Percentiles rank a stretch among this genome's conserved stretches.
Conservation (phyloP, 2,797 vertebrate species). For the Rhinoraja longicauda region DNA sequence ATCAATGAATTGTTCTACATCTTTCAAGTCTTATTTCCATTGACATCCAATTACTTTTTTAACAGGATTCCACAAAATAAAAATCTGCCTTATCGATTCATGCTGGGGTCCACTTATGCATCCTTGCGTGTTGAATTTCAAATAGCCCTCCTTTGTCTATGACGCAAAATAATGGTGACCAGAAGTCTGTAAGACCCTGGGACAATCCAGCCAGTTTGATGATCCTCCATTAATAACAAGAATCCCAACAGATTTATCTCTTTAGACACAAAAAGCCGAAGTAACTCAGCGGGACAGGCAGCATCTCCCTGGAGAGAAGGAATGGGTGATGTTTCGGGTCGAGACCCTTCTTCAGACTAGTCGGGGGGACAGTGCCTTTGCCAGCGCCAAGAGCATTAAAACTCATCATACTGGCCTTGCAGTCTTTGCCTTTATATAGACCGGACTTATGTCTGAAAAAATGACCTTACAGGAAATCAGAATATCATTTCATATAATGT, state of each 20-base stretch:
- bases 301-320: too few species aligned
- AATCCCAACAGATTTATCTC: neutral
- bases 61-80: neutral
- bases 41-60: neutral
- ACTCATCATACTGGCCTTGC: neutral
- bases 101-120: neutral
- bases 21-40: neutral
- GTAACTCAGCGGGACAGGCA: too few species aligned
- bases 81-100: neutral
- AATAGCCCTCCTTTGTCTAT: neutral
- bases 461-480: neutral
- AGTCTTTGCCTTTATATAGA: neutral
- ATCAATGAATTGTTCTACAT: neutral
- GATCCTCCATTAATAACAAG: neutral
- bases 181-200: neutral
- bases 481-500: neutral
- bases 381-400: neutral
- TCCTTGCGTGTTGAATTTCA: neutral
- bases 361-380: neutral
- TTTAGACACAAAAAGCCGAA: too few species aligned
- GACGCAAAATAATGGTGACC: neutral
- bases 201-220: neutral
- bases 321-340: too few species aligned
- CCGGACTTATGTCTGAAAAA: neutral
- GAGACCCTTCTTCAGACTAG: too few species aligned